phyloP scores from a whole-genome alignment of 53 echinoderm and acorn worm species.

The Pentamera pediparva region DNA sequence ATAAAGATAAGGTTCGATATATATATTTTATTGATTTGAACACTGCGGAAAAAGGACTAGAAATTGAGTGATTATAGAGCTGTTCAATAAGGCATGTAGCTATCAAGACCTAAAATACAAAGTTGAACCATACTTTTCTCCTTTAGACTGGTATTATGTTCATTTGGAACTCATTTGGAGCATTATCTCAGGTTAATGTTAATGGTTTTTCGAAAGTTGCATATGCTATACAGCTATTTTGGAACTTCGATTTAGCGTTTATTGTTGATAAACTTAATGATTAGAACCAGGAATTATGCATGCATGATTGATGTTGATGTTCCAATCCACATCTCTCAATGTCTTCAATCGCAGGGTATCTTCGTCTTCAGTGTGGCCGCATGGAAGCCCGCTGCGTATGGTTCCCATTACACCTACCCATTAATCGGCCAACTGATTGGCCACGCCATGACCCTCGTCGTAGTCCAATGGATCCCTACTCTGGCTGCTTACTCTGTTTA shows the following conservation, averaged over 20 bases:
- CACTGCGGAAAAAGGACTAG: background rate
- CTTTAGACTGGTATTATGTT: too few relatives aligned
- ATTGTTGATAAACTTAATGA: too few relatives aligned
- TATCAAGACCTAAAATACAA: too few relatives aligned
- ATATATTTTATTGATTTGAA: background rate
- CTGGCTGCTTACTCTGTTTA: constrained; percentile 57
- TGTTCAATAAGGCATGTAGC: too few relatives aligned
- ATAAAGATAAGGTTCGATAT: background rate
- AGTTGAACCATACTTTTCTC: too few relatives aligned
- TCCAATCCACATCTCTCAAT: background rate
- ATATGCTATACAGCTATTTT: too few relatives aligned
- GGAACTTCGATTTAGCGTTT: too few relatives aligned
- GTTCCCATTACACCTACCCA: constrained; percentile 63
- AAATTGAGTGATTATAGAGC: background rate
- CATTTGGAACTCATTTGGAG: too few relatives aligned
- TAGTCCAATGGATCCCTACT: constrained; percentile 69
- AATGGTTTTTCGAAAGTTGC: too few relatives aligned
- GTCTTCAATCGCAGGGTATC: constrained; percentile 51
- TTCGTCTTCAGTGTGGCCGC: constrained; percentile 69
- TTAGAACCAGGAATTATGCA: too few relatives aligned
- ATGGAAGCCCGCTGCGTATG: constrained; percentile 68
- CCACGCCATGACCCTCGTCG: constrained; percentile 61
- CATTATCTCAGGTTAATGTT: too few relatives aligned
- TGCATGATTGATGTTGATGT: too few relatives aligned
- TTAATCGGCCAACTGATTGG: constrained; percentile 65